Evolutionary conservation across 2,113 vertebrate genomes (phyloP).

Genomic region (Pomatorhinus ruficollis): DNA sequence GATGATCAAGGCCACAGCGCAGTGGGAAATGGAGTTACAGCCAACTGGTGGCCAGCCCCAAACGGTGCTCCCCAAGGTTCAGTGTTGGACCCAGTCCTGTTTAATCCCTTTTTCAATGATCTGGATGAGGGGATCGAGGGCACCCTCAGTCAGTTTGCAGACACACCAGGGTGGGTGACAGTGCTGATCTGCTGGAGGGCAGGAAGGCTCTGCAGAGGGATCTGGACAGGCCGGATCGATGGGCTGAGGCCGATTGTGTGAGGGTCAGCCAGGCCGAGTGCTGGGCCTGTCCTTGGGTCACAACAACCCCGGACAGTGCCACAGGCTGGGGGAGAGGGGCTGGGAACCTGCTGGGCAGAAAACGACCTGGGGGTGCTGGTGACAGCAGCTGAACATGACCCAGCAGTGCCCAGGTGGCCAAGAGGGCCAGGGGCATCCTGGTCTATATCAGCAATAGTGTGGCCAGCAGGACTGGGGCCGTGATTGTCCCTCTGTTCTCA

Average conservation of each 20-base stretch:
- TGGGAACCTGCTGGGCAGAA: background rate
- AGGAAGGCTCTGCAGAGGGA: background rate
- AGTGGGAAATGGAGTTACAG: background rate
- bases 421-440: background rate
- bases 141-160: background rate
- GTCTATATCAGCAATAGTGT: rapidly evolving
- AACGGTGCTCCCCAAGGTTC: background rate
- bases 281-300: rapidly evolving
- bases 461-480: background rate
- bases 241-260: rapidly evolving
- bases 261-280: background rate
- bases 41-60: rapidly evolving
- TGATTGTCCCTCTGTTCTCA: rapidly evolving
- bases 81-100: rapidly evolving
- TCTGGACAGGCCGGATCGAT: rapidly evolving
- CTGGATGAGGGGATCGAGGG: rapidly evolving
- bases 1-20: too few species aligned
- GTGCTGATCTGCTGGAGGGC: rapidly evolving
- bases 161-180: rapidly evolving
- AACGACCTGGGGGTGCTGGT: background rate
- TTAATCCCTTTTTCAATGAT: rapidly evolving
- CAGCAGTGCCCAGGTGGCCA: background rate
- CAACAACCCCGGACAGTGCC: background rate
- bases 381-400: background rate
- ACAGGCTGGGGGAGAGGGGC: background rate